A percentile compares a stretch with the other conserved stretches of the same genome.
Evolutionary conservation across 2,888 invertebrate species (phyloP).

Genomic region (Drosophila leonis): DNA sequence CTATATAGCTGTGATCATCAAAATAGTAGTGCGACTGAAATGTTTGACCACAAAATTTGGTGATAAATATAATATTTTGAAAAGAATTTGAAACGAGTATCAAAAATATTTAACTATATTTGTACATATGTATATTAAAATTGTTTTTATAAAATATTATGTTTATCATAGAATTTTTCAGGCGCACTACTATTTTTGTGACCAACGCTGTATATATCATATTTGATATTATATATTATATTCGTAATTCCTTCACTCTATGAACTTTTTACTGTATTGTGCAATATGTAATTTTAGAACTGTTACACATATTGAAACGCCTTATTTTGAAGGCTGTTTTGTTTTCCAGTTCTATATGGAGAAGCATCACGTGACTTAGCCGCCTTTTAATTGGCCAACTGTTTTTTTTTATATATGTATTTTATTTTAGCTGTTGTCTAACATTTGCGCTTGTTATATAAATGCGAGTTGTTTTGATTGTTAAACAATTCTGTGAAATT

Average conservation of each 20-base stretch:
- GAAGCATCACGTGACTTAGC: slow-evolving; percentile 35
- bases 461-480: slow-evolving; percentile 23
- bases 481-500: slow-evolving; percentile 62
- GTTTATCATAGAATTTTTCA: no score
- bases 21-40: no score
- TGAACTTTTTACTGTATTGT: background rate
- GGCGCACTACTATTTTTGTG: no score
- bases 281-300: background rate
- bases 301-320: background rate
- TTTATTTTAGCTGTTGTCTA: slow-evolving; percentile 15
- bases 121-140: no score
- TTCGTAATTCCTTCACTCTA: background rate
- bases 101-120: no score
- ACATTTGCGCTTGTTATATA: slow-evolving; percentile 30
- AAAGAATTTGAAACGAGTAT: no score
- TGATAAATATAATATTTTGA: no score
- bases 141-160: no score
- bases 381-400: slow-evolving; percentile 17
- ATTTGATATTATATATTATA: no score
- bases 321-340: background rate
- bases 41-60: no score
- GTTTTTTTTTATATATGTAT: background rate
- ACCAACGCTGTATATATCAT: no score
- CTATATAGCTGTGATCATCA: no score
- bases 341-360: background rate